Evolutionary conservation across 2,113 vertebrate species (phyloP).

Genomic region (Hemiscyllium ocellatum): DNA sequence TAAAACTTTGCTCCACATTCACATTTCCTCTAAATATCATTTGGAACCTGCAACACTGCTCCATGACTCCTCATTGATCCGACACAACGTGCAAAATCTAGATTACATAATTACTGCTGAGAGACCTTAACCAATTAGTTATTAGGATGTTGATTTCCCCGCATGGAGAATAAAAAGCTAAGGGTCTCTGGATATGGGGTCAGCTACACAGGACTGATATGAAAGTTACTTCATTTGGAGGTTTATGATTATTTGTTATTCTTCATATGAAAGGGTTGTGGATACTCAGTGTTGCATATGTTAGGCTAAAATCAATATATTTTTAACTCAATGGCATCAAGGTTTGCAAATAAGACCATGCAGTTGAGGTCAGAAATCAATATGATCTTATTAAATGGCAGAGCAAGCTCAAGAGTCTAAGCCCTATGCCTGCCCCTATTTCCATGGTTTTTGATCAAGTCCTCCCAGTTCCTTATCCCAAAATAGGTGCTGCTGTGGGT

Average conservation of each 20-base stretch:
- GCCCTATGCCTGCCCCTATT: neutral
- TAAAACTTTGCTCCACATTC: neutral
- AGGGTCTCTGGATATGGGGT: neutral
- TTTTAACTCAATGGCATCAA: neutral
- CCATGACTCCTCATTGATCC: neutral
- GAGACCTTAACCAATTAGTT: neutral
- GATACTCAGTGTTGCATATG: neutral
- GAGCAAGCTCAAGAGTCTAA: neutral
- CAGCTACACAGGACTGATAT: neutral
- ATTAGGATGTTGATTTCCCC: neutral
- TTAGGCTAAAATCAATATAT: neutral
- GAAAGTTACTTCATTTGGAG: neutral
- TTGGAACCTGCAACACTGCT: neutral
- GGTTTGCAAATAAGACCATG: neutral
- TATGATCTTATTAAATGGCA: neutral
- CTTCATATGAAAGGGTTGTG: neutral
- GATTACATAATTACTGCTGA: neutral
- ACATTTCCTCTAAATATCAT: neutral
- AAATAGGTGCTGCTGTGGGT: neutral
- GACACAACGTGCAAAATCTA: neutral
- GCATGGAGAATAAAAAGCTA: neutral
- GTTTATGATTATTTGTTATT: neutral
- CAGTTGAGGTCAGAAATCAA: neutral
- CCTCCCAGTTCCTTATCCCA: neutral
- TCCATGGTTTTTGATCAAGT: neutral